Conservation (phyloP, 2,113 vertebrate genomes). For the Catharus fuscescens region DNA sequence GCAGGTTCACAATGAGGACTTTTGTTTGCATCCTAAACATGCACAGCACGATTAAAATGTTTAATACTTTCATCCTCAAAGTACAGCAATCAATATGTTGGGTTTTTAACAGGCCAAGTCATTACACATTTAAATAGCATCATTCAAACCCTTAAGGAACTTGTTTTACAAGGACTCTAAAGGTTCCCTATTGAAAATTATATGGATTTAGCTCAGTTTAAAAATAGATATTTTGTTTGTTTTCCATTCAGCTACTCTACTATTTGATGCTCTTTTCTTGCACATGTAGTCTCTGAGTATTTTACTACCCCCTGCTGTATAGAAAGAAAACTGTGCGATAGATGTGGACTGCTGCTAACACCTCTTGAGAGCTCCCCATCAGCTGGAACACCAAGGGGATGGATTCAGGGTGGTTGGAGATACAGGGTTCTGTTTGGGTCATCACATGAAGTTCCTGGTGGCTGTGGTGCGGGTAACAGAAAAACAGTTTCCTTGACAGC, state of each 20-base stretch:
- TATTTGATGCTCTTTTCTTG: constrained; percentile 22
- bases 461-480: neutral
- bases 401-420: neutral
- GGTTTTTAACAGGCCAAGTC: constrained; percentile 40
- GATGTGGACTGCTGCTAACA: neutral
- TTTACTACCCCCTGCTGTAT: constrained; percentile 63
- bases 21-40: constrained; percentile 75
- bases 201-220: constrained; percentile 43
- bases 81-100: constrained; percentile 59
- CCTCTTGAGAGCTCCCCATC: neutral
- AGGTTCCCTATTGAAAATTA: constrained; percentile 50
- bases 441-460: neutral
- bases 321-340: constrained; percentile 34
- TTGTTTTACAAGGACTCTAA: constrained; percentile 48
- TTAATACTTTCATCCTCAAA: constrained; percentile 71
- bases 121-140: constrained; percentile 72
- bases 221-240: constrained; percentile 61
- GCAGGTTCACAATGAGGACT: constrained; percentile 77
- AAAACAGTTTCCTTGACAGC: neutral
- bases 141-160: constrained; percentile 48
- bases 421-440: neutral
- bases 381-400: neutral
- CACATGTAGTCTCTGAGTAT: constrained; percentile 39
- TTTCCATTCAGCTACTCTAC: constrained; percentile 34
- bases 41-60: constrained; percentile 54